Conservation (phyloP, 2,888 invertebrate species). For the Eulithis prunata region DNA sequence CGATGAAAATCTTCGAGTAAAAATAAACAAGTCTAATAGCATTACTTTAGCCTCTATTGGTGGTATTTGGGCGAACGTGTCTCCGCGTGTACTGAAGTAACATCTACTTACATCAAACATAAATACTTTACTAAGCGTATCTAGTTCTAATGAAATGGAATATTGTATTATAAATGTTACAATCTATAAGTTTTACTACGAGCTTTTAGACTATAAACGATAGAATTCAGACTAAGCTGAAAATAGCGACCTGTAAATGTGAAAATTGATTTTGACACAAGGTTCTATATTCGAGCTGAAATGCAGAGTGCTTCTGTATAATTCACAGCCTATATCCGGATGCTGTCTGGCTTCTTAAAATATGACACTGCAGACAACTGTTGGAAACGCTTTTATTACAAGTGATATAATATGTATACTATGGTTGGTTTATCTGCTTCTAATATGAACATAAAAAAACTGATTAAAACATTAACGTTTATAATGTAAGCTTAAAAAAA, state of each 20-base stretch:
- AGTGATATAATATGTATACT: conserved; percentile 5
- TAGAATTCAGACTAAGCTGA: conserved; percentile 61
- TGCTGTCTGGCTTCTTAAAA: conserved; percentile 55
- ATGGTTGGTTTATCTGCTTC: conserved; percentile 8
- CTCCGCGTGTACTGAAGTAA: conserved; percentile 9
- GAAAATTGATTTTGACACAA: conserved; percentile 79
- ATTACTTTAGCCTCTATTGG: conserved; percentile 23
- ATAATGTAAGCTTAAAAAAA: too few relatives aligned
- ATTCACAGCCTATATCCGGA: conserved; percentile 70
- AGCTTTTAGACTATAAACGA: conserved; percentile 52
- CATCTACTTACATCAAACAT: too few relatives aligned
- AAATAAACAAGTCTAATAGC: conserved; percentile 19
- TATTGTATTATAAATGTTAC: too few relatives aligned
- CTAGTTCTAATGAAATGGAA: background rate
- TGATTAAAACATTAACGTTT: too few relatives aligned
- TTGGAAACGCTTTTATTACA: conserved; percentile 42
- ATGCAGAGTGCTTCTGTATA: conserved; percentile 63
- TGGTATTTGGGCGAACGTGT: conserved; percentile 33
- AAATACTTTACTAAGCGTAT: background rate
- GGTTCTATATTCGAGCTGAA: conserved; percentile 64
- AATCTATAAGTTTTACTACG: background rate
- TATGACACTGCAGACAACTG: conserved; percentile 60
- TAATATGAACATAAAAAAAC: background rate
- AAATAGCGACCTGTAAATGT: conserved; percentile 77
- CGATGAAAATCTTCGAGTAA: conserved; percentile 17